Evolutionary conservation across 2,888 invertebrate species (phyloP).

Genomic region (Elegia similella): DNA sequence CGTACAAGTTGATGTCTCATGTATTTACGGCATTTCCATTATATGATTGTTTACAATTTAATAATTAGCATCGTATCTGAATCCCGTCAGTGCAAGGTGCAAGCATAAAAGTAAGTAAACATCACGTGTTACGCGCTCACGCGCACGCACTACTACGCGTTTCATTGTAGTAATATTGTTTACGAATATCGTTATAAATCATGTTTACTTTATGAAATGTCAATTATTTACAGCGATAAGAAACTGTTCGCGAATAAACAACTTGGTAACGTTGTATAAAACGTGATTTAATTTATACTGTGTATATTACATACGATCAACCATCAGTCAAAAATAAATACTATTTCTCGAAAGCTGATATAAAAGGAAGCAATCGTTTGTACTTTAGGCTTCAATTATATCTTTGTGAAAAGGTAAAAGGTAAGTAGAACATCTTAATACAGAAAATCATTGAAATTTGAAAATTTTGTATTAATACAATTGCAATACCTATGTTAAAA

Average conservation of each 20-base stretch:
- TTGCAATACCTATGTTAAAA: too few relatives aligned
- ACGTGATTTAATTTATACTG: neutral
- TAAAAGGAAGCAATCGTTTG: too few relatives aligned
- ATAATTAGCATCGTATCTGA: neutral
- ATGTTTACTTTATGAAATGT: conserved; percentile 1
- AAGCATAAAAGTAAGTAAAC: neutral
- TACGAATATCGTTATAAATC: conserved; percentile 3
- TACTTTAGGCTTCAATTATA: too few relatives aligned
- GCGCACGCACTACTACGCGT: neutral
- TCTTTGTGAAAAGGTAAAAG: too few relatives aligned
- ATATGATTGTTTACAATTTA: neutral
- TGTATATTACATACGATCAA: too few relatives aligned
- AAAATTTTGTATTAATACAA: too few relatives aligned
- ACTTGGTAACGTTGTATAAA: neutral
- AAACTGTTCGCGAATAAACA: neutral
- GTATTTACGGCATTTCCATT: neutral
- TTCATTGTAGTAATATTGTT: conserved; percentile 4
- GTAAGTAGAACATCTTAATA: too few relatives aligned
- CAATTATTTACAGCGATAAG: conserved; percentile 8
- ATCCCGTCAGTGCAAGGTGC: neutral
- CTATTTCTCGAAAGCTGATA: too few relatives aligned
- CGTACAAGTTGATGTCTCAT: too few relatives aligned
- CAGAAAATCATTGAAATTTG: too few relatives aligned
- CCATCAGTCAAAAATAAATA: too few relatives aligned
- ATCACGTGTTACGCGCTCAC: neutral